Conservation (phyloP, 2,797 vertebrate genomes). For the Melanotaenia maccullochi region DNA sequence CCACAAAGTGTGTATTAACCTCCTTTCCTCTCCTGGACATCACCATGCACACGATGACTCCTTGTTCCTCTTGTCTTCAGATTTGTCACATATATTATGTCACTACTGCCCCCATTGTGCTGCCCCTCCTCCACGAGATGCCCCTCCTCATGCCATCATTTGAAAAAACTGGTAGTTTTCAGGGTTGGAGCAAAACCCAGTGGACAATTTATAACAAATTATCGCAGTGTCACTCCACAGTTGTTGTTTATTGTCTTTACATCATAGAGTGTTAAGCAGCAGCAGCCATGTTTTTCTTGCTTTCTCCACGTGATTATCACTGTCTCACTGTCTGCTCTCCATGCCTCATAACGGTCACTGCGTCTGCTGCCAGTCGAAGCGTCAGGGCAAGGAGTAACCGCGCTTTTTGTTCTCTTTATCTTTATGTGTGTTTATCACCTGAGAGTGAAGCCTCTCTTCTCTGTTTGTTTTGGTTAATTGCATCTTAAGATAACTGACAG, state of each 20-base stretch:
- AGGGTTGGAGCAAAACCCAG: constrained; percentile 44
- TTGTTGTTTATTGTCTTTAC: constrained; percentile 42
- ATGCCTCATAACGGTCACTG: constrained; percentile 68
- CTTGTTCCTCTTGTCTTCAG: constrained; percentile 44
- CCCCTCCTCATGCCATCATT: constrained; percentile 38
- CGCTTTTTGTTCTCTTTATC: constrained; percentile 60
- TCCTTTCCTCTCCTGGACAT: constrained; percentile 45
- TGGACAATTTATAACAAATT: constrained; percentile 62
- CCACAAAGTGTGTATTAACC: constrained; percentile 54
- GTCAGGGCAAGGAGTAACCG: constrained; percentile 78
- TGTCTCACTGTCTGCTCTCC: constrained; percentile 25
- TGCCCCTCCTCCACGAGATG: constrained; percentile 40
- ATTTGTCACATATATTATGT: constrained; percentile 49
- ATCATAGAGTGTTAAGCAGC: constrained; percentile 38
- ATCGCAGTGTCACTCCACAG: constrained; percentile 31
- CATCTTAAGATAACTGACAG: constrained; percentile 43
- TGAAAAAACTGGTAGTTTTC: constrained; percentile 54
- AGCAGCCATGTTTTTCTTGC: constrained; percentile 37
- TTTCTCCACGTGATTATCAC: constrained; percentile 38
- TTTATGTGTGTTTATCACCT: constrained; percentile 50
- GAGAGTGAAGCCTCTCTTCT: constrained; percentile 50
- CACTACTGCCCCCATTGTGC: constrained; percentile 17
- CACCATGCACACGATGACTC: constrained; percentile 45
- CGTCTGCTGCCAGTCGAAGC: constrained; percentile 80
- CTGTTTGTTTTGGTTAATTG: constrained; percentile 46